Evolutionary conservation across 2,113 vertebrate genomes (phyloP).

Genomic region (Pitta sordida): DNA sequence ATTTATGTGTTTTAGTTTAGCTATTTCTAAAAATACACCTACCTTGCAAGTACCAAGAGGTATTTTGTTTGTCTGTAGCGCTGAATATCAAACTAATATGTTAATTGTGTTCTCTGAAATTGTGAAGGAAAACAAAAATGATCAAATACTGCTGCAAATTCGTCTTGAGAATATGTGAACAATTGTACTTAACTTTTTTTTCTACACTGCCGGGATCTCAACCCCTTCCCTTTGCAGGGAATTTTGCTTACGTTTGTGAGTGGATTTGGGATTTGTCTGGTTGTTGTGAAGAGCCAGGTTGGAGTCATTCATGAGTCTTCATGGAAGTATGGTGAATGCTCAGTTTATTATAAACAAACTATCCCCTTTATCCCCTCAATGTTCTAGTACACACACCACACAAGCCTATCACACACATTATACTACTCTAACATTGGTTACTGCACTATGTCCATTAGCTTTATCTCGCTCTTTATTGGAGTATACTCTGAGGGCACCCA

Average conservation of each 20-base stretch:
- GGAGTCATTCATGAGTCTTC: too few relatives aligned
- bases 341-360: too few relatives aligned
- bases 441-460: too few relatives aligned
- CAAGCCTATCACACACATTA: too few relatives aligned
- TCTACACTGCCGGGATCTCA: background rate
- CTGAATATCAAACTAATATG: conserved; percentile 4
- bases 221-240: background rate
- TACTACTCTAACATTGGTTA: too few relatives aligned
- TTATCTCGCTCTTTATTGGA: too few relatives aligned
- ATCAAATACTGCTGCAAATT: background rate
- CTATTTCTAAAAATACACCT: background rate
- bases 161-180: background rate
- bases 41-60: background rate
- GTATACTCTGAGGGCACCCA: too few relatives aligned
- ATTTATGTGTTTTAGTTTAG: background rate
- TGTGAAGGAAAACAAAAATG: background rate
- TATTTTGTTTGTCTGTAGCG: conserved; percentile 54
- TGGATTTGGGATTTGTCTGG: background rate
- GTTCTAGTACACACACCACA: too few relatives aligned
- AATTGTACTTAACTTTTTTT: background rate
- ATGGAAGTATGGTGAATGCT: too few relatives aligned
- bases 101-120: conserved; percentile 9
- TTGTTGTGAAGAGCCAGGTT: too few relatives aligned
- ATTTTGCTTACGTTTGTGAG: background rate
- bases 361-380: too few relatives aligned